These are phyloP conservation scores for Bombyx mori DNA, from an alignment of 1,140 invertebrate species.

Conservation along the genomic window ASM3026992v2 NC_085117.1:19572001-19572500, in stretches of 20 bases:
- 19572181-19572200: slow-evolving; percentile 43
- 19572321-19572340: slow-evolving; percentile 40
- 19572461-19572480: slow-evolving; percentile 5
- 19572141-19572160: slow-evolving; percentile 30
- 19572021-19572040: slow-evolving; percentile 16
- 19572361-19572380: slow-evolving; percentile 21
- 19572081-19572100: slow-evolving; percentile 14
- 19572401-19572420: slow-evolving; percentile 10
- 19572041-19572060: not conserved
- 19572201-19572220: slow-evolving; percentile 26
- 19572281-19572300: slow-evolving; percentile 47
- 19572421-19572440: slow-evolving; percentile 6
- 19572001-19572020: slow-evolving; percentile 10
- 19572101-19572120: slow-evolving; percentile 50
- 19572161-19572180: slow-evolving; percentile 44
- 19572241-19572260: slow-evolving; percentile 31
- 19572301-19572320: slow-evolving; percentile 34
- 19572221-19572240: slow-evolving; percentile 37
- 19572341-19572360: slow-evolving; percentile 42
- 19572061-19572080: slow-evolving; percentile 10
- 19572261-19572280: slow-evolving; percentile 34
- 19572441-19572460: slow-evolving; percentile 12
- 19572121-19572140: slow-evolving; percentile 32
- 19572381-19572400: slow-evolving; percentile 8
- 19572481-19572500: slow-evolving; percentile 26